A percentile compares a stretch with the other conserved stretches of the same genome.
These are phyloP conservation scores for Apodemus sylvaticus DNA, from an alignment of 2,113 vertebrate genomes.

Conservation along the genomic window DNA sequence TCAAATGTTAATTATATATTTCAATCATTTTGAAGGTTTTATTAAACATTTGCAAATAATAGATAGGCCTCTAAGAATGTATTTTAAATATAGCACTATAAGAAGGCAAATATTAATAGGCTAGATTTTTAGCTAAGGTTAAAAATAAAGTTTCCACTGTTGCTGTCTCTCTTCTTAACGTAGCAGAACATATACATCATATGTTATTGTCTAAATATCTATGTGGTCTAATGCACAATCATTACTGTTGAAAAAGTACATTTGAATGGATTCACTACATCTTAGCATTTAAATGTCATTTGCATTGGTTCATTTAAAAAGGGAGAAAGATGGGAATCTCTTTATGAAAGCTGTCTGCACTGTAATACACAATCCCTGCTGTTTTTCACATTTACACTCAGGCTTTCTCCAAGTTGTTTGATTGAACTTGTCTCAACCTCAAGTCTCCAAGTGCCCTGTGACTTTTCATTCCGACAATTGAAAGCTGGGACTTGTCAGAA, in stretches of 20 bases:
- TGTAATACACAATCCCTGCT: slow-evolving; percentile 75
- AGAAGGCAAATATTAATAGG: not conserved
- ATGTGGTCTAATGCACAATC: not conserved
- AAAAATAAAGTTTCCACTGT: not conserved
- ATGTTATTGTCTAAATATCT: not conserved
- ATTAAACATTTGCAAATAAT: not conserved
- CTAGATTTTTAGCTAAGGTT: not conserved
- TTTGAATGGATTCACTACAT: slow-evolving; percentile 44
- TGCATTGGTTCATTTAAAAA: slow-evolving; percentile 75
- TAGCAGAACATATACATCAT: not conserved
- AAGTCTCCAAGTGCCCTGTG: slow-evolving; percentile 64
- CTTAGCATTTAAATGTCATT: slow-evolving; percentile 59
- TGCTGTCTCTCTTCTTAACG: not conserved
- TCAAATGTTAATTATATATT: not conserved
- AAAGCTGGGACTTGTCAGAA: slow-evolving; percentile 85
- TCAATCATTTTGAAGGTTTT: not conserved
- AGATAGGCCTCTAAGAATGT: not conserved
- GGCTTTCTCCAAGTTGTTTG: slow-evolving; percentile 71
- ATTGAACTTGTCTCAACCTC: slow-evolving; percentile 83
- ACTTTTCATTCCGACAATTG: slow-evolving; percentile 77
- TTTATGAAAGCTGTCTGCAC: slow-evolving; percentile 66
- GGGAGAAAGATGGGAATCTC: slow-evolving; percentile 33
- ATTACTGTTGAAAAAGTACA: not conserved
- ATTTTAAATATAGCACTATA: not conserved
- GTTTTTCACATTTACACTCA: slow-evolving; percentile 84